Evolutionary conservation across 2,888 invertebrate genomes (phyloP).

Genomic region (Brachyptera risi): DNA sequence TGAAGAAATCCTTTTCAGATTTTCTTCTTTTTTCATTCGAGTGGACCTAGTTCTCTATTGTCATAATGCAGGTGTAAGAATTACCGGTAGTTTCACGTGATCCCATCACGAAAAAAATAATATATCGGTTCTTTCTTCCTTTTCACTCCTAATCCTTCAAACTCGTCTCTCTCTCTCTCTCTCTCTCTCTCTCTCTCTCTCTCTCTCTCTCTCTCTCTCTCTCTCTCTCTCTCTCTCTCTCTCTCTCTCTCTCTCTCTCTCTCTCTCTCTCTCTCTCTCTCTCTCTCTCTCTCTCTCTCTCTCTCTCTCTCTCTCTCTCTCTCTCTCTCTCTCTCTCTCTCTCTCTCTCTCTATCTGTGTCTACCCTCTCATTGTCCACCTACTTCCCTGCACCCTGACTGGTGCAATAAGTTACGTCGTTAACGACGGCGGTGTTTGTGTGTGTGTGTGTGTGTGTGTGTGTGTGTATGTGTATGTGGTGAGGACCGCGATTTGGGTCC

Average conservation of each 20-base stretch:
- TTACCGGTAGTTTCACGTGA: conserved; percentile 1
- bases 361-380: neutral
- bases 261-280: neutral
- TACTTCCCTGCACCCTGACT: neutral
- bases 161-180: neutral
- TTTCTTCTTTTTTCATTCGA: neutral
- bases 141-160: neutral
- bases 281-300: neutral
- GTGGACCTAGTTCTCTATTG: conserved; percentile 1
- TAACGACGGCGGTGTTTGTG: conserved; percentile 3
- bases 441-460: too few relatives aligned
- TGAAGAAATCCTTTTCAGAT: neutral
- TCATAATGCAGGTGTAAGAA: conserved; percentile 8
- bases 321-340: neutral
- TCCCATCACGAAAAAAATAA: too few relatives aligned
- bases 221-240: neutral
- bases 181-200: neutral
- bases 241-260: neutral
- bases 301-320: neutral
- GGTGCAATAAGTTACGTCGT: conserved; percentile 8
- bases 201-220: neutral
- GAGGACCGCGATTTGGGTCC: neutral
- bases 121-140: too few relatives aligned
- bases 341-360: neutral
- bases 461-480: too few relatives aligned